Base-by-base conservation (phyloP, 1,140 invertebrate genomes). In the Caenorhabditis latens region DNA sequence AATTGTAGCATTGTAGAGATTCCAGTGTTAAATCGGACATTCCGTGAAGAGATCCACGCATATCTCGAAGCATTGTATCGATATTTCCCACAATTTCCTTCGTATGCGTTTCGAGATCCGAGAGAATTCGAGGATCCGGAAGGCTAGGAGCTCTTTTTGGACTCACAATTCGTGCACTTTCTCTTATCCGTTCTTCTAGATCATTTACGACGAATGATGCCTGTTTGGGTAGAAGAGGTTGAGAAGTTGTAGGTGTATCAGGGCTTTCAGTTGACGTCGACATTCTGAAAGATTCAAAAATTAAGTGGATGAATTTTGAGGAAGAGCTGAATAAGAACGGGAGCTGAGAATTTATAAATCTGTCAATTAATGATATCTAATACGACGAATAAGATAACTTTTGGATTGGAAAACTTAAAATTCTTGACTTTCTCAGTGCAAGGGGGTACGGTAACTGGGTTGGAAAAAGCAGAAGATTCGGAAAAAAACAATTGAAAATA, bases 21-120 rank as follows among this genome's bases (percentile, higher is more conserved):
- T 89, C 88, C 21, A 84, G 48, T 21, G 86, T 88, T 19, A 89
- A 65, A 50, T 89, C 88, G 24, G 61, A 61, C 82, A 89, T 89
- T 42, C 88, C 88, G 21, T 88, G 86, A 24, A 89, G 86, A 8
- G 83, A 86, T 11, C 88, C 88, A 83, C 84, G 71, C 65, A 88
- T 46, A 50, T 89, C 87, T 7, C 88, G n/a, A 19, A 89, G 57
- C 53, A 89, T 50, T 21, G 53, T 42, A 32, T 89, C 88, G 42
- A 89, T 42, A 21, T 82, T 85, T 14, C 58, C 24, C 13, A 88
- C 88, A 21, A 89, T 89, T 43, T 61, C 82, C 42, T 83, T 84
- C 1, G 88, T 83, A 14, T 88, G 57, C 2, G 46, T 32, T 53
- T 89, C 88, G 2, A 89, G 61, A 24, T 88, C 87, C 2, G 6